Conservation (phyloP, 2,888 invertebrate species). For the Vanessa cardui region DNA sequence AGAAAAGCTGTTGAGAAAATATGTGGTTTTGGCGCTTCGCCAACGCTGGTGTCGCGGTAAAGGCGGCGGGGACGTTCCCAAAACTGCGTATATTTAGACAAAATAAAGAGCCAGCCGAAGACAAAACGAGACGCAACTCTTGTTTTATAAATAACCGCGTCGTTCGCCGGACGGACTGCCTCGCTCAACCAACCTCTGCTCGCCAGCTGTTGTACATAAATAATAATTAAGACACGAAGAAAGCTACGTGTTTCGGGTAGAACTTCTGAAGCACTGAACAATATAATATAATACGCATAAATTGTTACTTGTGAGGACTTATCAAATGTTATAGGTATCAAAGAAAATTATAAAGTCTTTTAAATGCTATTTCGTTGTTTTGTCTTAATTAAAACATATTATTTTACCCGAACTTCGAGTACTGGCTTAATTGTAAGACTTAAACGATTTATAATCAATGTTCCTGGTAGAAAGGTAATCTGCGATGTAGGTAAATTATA, state of each 20-base stretch:
- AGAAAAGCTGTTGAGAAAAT: slow-evolving; percentile 69
- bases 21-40: slow-evolving; percentile 70
- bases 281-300: slow-evolving; percentile 41
- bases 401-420: neutral
- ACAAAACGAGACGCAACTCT: slow-evolving; percentile 82
- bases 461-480: slow-evolving; percentile 39
- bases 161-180: slow-evolving; percentile 79
- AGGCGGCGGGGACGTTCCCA: slow-evolving; percentile 76
- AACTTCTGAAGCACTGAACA: slow-evolving; percentile 34
- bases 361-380: too few relatives aligned
- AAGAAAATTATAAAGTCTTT: neutral
- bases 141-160: slow-evolving; percentile 81
- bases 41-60: slow-evolving; percentile 74
- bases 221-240: slow-evolving; percentile 80
- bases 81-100: slow-evolving; percentile 83
- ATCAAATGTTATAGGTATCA: neutral
- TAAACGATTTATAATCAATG: slow-evolving; percentile 43
- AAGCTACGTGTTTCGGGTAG: slow-evolving; percentile 57
- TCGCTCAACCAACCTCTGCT: slow-evolving; percentile 72
- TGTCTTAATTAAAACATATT: too few relatives aligned
- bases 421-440: slow-evolving; percentile 11
- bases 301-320: neutral
- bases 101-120: slow-evolving; percentile 82
- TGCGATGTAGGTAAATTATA: slow-evolving; percentile 62
- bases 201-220: slow-evolving; percentile 82